Evolutionary conservation across 2,113 vertebrate species (phyloP).

Genomic region (Menura novaehollandiae): DNA sequence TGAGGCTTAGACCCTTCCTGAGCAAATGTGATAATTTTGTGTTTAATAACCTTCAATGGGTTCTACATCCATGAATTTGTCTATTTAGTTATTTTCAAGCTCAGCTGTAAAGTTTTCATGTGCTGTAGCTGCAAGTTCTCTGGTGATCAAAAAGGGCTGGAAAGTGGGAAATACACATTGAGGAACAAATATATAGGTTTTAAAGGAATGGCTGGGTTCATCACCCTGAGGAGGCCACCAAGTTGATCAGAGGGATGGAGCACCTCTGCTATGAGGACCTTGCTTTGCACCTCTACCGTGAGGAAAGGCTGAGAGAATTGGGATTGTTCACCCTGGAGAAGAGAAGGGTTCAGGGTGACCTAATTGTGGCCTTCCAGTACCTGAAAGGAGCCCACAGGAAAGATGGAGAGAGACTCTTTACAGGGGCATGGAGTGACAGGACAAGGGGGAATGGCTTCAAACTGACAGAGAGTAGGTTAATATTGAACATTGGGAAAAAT

Average conservation of each 20-base stretch:
- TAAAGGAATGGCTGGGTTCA: background rate
- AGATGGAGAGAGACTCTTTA: background rate
- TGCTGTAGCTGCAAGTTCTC: background rate
- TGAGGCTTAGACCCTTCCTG: background rate
- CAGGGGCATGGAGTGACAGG: background rate
- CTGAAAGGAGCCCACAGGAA: background rate
- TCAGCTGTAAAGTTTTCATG: background rate
- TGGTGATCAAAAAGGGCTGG: background rate
- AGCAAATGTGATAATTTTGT: background rate
- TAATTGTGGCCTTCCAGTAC: background rate
- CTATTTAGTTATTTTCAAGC: background rate
- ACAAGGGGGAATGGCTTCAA: background rate
- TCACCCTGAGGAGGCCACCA: background rate
- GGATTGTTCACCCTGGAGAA: background rate
- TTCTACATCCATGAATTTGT: background rate
- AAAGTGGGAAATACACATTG: background rate
- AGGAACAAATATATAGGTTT: background rate
- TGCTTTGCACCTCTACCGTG: rapidly evolving
- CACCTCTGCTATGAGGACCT: background rate
- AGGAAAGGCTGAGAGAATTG: background rate
- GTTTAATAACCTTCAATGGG: background rate
- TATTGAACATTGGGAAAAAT: background rate
- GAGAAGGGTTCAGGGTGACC: background rate
- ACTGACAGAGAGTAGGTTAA: background rate
- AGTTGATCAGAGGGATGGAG: background rate